phyloP scores from a whole-genome alignment of 2,888 invertebrate genomes.

The Drosophila multiciliata region DNA sequence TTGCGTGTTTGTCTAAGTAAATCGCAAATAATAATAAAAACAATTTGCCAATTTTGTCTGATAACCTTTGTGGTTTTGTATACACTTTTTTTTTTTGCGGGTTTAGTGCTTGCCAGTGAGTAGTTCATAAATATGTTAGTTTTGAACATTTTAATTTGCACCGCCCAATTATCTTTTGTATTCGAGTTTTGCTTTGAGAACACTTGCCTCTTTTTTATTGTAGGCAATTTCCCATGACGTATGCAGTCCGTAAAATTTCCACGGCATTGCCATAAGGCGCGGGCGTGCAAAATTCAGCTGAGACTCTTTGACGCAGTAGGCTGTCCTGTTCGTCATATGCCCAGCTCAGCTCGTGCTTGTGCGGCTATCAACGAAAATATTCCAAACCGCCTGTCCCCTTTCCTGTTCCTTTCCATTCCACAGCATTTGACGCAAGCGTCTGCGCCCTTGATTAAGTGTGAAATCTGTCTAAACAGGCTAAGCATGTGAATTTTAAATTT shows the following conservation, averaged over 20 bases:
- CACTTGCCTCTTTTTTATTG: background rate
- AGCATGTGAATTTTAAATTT: slow-evolving; percentile 38
- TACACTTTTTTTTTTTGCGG: background rate
- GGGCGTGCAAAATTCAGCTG: slow-evolving; percentile 15
- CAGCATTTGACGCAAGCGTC: slow-evolving; percentile 28
- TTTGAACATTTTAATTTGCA: background rate
- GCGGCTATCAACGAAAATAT: slow-evolving; percentile 59
- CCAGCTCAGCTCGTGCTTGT: slow-evolving; percentile 54
- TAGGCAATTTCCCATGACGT: slow-evolving; percentile 24
- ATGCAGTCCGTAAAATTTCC: slow-evolving; percentile 58
- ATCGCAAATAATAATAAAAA: slow-evolving; percentile 8
- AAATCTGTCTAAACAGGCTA: slow-evolving; percentile 63
- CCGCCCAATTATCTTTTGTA: background rate
- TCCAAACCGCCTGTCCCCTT: background rate
- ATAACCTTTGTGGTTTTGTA: slow-evolving; percentile 4
- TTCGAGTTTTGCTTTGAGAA: background rate
- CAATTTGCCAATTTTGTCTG: background rate
- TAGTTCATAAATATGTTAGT: background rate
- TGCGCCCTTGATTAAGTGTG: slow-evolving; percentile 60
- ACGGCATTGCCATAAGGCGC: slow-evolving; percentile 29
- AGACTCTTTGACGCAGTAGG: slow-evolving; percentile 45
- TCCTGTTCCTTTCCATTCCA: no score
- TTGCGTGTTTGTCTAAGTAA: background rate
- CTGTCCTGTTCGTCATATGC: slow-evolving; percentile 49
- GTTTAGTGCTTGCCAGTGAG: background rate